Evolutionary conservation across 2,113 vertebrate species (phyloP), one percentile per base, ranked within the genome.

Genomic region (Podarcis cretensis): DNA sequence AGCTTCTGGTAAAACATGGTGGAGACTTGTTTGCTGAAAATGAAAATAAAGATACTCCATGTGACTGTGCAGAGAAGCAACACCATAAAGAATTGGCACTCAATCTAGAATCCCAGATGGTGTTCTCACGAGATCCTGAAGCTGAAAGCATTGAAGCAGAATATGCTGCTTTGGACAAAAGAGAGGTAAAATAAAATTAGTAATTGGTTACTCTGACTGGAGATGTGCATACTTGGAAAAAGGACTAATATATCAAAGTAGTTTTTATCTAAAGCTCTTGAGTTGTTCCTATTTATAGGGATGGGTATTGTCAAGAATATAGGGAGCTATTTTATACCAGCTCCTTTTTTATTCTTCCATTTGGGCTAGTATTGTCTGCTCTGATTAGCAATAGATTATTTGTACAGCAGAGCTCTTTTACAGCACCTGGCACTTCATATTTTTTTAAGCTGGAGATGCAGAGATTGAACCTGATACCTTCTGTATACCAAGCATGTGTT

Each of bases 91-190:
- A 99, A 92, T 94, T 99, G 96, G 99, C 99, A 89, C 98, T 99
- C 77, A 98, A 98, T 96, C 97, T 99, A 95, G 99, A 99, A 97
- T 99, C 99, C 87, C 99, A 99, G 94, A 99, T 99, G 99, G 99
- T 99, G 89, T 99, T 99, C 96, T 99, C 98, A 86, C 97, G 97
- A 92, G 98, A 99, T 96, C 98, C 98, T 5, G 98, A 98, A 94
- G 98, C 98, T 69, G 98, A 98, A 95, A 98, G 97, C 94, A 98
- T 98, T 89, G 99, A 99, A 97, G 98, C 98, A 27, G 98, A 99
- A 95, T 99, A 99, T 88, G 98, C 99, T 89, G 98, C 98, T 89
- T 97, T 99, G 90, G 98, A 99, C 96, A 98, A 98, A 95, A 98
- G 97, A 97, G 98, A 99, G 99, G 99, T 99, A 90, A 90, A 86